Conservation (phyloP, 1,140 invertebrate genomes). For the Pomacea maculata region DNA sequence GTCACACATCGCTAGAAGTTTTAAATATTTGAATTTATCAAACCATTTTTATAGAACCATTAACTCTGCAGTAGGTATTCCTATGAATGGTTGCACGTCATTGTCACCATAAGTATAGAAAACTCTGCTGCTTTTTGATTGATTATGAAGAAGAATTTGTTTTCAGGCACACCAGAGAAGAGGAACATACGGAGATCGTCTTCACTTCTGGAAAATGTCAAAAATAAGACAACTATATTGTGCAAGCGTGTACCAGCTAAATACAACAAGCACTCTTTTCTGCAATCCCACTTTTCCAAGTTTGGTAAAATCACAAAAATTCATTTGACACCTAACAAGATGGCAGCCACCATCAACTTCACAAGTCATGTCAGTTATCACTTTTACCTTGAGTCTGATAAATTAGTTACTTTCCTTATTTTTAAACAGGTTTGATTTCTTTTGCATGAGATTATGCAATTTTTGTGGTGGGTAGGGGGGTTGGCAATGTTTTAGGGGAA, state of each 20-base stretch:
- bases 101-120: not conserved
- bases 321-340: conserved; percentile 41
- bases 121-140: not conserved
- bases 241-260: conserved; percentile 47
- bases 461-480: not conserved
- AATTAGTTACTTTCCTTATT: not conserved
- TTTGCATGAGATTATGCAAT: not conserved
- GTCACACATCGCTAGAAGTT: too few species aligned
- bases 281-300: conserved; percentile 52
- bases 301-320: conserved; percentile 51
- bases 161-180: conserved; percentile 4
- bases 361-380: conserved; percentile 53
- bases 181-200: not conserved
- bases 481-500: not conserved
- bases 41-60: too few species aligned
- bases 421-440: not conserved
- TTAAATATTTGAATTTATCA: too few species aligned
- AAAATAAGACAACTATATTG: conserved; percentile 42
- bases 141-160: not conserved
- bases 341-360: conserved; percentile 53
- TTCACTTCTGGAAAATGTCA: conserved; percentile 35
- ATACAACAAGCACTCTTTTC: conserved; percentile 42
- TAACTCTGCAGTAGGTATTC: too few species aligned
- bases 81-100: not conserved
- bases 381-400: conserved; percentile 7